phyloP scores from a whole-genome alignment of 2,888 invertebrate species.

The Rhagophthalmus giganteus region DNA sequence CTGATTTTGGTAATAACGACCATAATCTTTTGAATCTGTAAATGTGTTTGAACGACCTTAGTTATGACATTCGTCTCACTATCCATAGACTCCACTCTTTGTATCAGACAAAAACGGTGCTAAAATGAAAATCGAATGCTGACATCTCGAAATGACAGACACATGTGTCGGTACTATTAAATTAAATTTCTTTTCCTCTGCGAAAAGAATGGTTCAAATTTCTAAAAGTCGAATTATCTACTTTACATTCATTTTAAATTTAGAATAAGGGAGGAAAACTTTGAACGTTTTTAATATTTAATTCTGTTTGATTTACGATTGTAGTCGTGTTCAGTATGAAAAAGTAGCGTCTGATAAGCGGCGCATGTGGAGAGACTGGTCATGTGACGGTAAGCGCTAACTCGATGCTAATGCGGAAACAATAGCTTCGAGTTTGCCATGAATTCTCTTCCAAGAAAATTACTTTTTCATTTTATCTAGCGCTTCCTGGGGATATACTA shows the following conservation, averaged over 20 bases:
- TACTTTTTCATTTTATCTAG: conserved; percentile 56
- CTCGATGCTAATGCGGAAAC: conserved; percentile 55
- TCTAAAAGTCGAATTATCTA: conserved; percentile 58
- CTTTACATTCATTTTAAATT: conserved; percentile 59
- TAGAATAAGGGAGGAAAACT: conserved; percentile 54
- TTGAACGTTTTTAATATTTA: conserved; percentile 58
- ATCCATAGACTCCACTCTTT: not conserved
- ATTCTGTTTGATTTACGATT: conserved; percentile 58
- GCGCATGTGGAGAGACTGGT: conserved; percentile 39
- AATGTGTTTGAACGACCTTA: conserved; percentile 23
- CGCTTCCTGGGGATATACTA: conserved; percentile 36
- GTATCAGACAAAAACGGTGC: conserved; percentile 31
- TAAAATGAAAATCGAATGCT: conserved; percentile 49
- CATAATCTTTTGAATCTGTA: conserved; percentile 31
- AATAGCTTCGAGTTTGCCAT: conserved; percentile 54
- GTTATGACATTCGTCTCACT: conserved; percentile 21
- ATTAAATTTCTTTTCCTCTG: conserved; percentile 55
- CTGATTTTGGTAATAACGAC: conserved; percentile 31
- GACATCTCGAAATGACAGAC: conserved; percentile 55
- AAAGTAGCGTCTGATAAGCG: conserved; percentile 37
- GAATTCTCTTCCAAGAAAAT: conserved; percentile 56
- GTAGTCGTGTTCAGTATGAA: conserved; percentile 49
- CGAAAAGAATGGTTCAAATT: conserved; percentile 56
- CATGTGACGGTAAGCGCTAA: conserved; percentile 53
- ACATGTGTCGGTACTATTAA: conserved; percentile 56